These are phyloP conservation scores for Apomyelois bistriatella DNA, from an alignment of 2,888 invertebrate species.

Conservation along the genomic window DNA sequence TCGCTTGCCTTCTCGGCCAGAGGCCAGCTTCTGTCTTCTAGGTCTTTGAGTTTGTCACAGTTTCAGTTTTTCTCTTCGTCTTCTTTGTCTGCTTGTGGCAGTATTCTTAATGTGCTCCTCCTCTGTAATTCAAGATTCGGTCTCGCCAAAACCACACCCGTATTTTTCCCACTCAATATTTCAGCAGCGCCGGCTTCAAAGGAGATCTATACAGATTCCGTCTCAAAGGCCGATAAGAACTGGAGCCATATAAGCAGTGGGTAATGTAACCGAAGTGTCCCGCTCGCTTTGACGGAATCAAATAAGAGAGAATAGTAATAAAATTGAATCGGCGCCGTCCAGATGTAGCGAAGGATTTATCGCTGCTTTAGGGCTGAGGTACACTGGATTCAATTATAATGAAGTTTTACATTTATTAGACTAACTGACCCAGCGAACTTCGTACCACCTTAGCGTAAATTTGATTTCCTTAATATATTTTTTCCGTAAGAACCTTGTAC, in stretches of 20 bases:
- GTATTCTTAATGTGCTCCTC: too few relatives aligned
- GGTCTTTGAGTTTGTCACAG: too few relatives aligned
- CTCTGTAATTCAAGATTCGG: too few relatives aligned
- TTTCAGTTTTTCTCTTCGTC: too few relatives aligned
- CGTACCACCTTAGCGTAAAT: too few relatives aligned
- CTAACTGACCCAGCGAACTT: too few relatives aligned
- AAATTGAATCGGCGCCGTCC: conserved; percentile 76
- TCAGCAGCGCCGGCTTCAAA: conserved; percentile 19
- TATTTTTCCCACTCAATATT: conserved; percentile 5
- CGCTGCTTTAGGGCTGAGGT: conserved; percentile 41
- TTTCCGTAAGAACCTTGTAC: too few relatives aligned
- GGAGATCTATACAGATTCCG: conserved; percentile 20
- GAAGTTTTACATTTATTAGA: background rate
- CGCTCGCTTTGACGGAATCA: conserved; percentile 75
- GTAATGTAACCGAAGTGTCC: conserved; percentile 61
- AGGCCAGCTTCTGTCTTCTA: too few relatives aligned
- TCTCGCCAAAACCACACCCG: background rate
- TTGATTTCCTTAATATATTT: too few relatives aligned
- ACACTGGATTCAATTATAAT: conserved; percentile 28
- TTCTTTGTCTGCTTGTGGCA: too few relatives aligned
- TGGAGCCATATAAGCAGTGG: conserved; percentile 38
- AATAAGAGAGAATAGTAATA: conserved; percentile 78
- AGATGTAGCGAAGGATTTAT: conserved; percentile 77
- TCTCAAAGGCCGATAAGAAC: conserved; percentile 40
- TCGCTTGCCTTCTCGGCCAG: too few relatives aligned